Evolutionary conservation across 2,888 invertebrate species (phyloP).

Genomic region (Cephus rjabovi): DNA sequence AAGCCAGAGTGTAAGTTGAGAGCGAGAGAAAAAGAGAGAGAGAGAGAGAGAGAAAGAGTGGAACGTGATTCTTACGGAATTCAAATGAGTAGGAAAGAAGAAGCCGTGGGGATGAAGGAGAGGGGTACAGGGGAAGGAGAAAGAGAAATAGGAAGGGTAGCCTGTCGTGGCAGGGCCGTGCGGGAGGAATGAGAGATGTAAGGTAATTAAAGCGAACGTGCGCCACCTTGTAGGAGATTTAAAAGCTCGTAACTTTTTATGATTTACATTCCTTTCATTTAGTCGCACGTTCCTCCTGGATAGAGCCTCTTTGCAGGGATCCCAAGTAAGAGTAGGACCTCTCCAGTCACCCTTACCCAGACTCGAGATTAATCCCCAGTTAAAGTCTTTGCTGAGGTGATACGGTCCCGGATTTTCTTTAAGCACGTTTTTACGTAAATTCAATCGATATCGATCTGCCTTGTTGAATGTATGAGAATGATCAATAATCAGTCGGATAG

Average conservation of each 20-base stretch:
- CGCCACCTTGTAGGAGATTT: constrained; percentile 66
- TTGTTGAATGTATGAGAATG: too few species aligned
- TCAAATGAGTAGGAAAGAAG: constrained; percentile 5
- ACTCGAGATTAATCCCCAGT: neutral
- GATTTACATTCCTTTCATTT: constrained; percentile 67
- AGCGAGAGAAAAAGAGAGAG: constrained; percentile 24
- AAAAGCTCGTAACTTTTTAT: constrained; percentile 67
- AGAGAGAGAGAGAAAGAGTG: constrained; percentile 8
- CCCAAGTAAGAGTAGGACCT: constrained; percentile 4
- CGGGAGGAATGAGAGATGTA: constrained; percentile 62
- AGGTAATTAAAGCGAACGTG: constrained; percentile 66
- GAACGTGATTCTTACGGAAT: neutral
- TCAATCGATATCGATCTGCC: neutral
- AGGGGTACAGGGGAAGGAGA: constrained; percentile 16
- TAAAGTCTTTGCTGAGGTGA: neutral
- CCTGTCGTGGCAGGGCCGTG: neutral
- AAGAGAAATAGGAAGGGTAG: constrained; percentile 27
- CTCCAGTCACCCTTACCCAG: neutral
- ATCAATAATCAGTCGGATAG: too few species aligned
- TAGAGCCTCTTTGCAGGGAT: constrained; percentile 40
- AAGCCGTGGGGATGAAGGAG: constrained; percentile 1
- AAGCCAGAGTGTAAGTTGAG: constrained; percentile 23
- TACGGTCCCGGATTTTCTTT: neutral
- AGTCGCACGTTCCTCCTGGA: constrained; percentile 60
- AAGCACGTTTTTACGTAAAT: neutral